Conservation (phyloP, 2,888 invertebrate species). For the Oithona nana region DNA sequence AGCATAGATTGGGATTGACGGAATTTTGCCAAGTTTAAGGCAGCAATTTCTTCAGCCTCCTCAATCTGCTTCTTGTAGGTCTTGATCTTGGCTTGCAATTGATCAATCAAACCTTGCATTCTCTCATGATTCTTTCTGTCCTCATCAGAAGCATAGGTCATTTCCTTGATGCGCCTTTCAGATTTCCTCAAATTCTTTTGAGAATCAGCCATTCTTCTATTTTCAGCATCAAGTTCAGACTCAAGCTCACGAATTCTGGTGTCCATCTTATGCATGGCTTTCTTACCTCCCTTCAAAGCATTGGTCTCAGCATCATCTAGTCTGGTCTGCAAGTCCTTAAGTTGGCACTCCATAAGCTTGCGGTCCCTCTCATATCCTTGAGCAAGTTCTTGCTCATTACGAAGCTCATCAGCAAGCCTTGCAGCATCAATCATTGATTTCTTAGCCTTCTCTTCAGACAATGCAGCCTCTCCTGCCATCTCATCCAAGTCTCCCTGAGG, state of each 20-base stretch:
- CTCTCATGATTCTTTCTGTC: slow-evolving; percentile 38
- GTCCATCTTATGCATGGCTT: slow-evolving; percentile 37
- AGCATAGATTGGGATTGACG: slow-evolving; percentile 83
- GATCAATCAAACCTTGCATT: slow-evolving; percentile 36
- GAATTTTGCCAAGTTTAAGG: slow-evolving; percentile 95
- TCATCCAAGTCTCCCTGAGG: slow-evolving; percentile 79
- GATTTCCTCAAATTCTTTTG: slow-evolving; percentile 35
- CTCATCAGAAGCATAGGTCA: slow-evolving; percentile 29
- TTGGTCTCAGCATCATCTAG: slow-evolving; percentile 38
- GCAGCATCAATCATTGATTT: slow-evolving; percentile 98
- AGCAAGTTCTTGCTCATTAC: slow-evolving; percentile 21
- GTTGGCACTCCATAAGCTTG: slow-evolving; percentile 12
- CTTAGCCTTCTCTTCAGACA: slow-evolving; percentile 96
- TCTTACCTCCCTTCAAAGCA: slow-evolving; percentile 38
- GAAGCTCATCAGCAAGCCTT: slow-evolving; percentile 86
- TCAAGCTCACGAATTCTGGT: slow-evolving; percentile 29
- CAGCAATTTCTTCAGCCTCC: slow-evolving; percentile 71
- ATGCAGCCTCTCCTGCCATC: slow-evolving; percentile 93
- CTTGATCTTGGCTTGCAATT: slow-evolving; percentile 55
- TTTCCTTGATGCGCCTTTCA: slow-evolving; percentile 36
- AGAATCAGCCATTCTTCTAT: slow-evolving; percentile 35
- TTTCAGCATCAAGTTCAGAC: slow-evolving; percentile 35
- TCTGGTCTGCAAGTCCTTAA: slow-evolving; percentile 25
- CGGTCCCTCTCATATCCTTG: slow-evolving; percentile 15
- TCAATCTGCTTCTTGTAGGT: slow-evolving; percentile 46